A percentile compares a stretch with the other conserved stretches of the same genome.
These are phyloP conservation scores for Aphrophora alni DNA, from an alignment of 2,888 invertebrate genomes.

Conservation along the genomic window DNA sequence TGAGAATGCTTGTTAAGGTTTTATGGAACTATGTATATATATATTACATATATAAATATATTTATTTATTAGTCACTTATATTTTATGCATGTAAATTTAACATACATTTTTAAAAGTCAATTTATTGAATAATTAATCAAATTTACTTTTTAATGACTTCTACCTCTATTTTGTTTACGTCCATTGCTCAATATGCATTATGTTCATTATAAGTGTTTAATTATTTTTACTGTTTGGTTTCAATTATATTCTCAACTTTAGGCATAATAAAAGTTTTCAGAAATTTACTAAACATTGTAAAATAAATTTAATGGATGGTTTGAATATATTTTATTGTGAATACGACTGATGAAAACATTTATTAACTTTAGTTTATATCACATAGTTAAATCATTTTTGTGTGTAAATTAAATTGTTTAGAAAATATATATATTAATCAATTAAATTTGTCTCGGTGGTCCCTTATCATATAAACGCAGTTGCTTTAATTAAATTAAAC, in stretches of 20 bases:
- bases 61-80: neutral
- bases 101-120: neutral
- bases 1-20: slow-evolving; percentile 23
- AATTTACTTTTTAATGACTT: neutral
- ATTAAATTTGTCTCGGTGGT: no score
- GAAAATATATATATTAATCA: no score
- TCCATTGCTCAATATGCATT: slow-evolving; percentile 21
- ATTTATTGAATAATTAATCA: neutral
- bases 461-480: no score
- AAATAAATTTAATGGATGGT: neutral
- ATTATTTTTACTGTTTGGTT: no score
- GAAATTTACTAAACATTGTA: neutral
- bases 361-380: no score
- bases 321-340: neutral
- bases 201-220: neutral
- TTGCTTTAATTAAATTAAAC: no score
- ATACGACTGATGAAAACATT: neutral
- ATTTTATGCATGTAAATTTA: slow-evolving; percentile 6
- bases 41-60: neutral
- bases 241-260: no score
- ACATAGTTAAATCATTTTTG: no score
- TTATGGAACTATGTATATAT: slow-evolving; percentile 32
- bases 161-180: neutral
- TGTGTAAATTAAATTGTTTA: no score
- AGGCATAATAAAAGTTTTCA: neutral